These are phyloP conservation scores for Limnephilus marmoratus DNA, from an alignment of 2,888 invertebrate genomes.

Conservation along the genomic window DNA sequence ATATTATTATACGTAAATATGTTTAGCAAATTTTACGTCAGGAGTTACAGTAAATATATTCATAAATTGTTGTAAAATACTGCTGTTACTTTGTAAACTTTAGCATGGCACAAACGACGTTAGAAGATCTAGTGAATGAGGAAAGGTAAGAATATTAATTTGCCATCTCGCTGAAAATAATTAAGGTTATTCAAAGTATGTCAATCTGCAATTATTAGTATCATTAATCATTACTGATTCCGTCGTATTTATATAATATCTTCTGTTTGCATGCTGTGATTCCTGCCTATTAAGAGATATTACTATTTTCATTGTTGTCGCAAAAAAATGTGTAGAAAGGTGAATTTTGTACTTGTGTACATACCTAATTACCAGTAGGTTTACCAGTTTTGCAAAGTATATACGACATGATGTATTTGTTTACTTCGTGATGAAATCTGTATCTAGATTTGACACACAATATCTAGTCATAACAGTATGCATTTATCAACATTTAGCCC, in stretches of 20 bases:
- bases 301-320: neutral
- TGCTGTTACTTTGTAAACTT: neutral
- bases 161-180: slow-evolving; percentile 56
- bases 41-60: neutral
- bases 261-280: neutral
- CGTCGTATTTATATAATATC: neutral
- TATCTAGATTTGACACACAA: neutral
- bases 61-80: neutral
- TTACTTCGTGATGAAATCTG: neutral
- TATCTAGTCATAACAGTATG: neutral
- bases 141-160: slow-evolving; percentile 68
- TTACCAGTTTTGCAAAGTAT: neutral
- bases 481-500: no score
- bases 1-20: slow-evolving; percentile 12
- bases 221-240: slow-evolving; percentile 2
- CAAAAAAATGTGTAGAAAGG: neutral
- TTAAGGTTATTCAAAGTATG: slow-evolving; percentile 55
- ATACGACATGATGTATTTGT: neutral
- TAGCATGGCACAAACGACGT: slow-evolving; percentile 71
- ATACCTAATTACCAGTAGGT: neutral
- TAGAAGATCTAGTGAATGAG: slow-evolving; percentile 70
- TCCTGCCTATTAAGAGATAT: neutral
- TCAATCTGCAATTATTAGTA: slow-evolving; percentile 39
- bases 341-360: neutral
- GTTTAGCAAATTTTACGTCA: slow-evolving; percentile 27